A percentile compares a stretch with the other conserved stretches of the same genome.
phyloP scores from a whole-genome alignment of 2,113 vertebrate genomes.

The Ailurus styani region DNA sequence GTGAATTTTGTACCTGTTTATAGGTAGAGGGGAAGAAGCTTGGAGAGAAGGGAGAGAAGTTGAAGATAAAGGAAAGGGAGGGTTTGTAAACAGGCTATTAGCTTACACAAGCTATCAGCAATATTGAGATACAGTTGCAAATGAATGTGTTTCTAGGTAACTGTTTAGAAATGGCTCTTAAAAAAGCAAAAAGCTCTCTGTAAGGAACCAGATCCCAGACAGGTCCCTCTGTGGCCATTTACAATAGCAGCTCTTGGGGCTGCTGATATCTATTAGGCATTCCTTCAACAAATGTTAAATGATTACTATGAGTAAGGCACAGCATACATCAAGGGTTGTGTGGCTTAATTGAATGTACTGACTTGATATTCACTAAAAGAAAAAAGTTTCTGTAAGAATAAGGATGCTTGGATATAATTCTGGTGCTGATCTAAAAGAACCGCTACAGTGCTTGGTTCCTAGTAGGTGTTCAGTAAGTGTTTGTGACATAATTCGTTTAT shows the following conservation, averaged over 20 bases:
- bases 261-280: not conserved
- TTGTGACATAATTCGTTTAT: slow-evolving; percentile 65
- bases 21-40: not conserved
- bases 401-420: not conserved
- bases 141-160: not conserved
- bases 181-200: not conserved
- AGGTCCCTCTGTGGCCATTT: not conserved
- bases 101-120: not conserved
- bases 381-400: not conserved
- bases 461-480: slow-evolving; percentile 67
- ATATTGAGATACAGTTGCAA: not conserved
- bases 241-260: not conserved
- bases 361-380: not conserved
- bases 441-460: slow-evolving; percentile 58
- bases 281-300: not conserved
- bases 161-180: not conserved
- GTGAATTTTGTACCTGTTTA: not conserved
- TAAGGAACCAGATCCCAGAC: not conserved
- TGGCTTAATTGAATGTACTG: not conserved
- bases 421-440: slow-evolving; percentile 37
- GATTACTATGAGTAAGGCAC: not conserved
- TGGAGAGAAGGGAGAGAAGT: not conserved
- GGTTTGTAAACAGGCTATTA: not conserved
- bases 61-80: not conserved
- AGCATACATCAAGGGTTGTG: not conserved